Conservation (phyloP, 2,797 vertebrate genomes). For the Enteromius viviparus region DNA sequence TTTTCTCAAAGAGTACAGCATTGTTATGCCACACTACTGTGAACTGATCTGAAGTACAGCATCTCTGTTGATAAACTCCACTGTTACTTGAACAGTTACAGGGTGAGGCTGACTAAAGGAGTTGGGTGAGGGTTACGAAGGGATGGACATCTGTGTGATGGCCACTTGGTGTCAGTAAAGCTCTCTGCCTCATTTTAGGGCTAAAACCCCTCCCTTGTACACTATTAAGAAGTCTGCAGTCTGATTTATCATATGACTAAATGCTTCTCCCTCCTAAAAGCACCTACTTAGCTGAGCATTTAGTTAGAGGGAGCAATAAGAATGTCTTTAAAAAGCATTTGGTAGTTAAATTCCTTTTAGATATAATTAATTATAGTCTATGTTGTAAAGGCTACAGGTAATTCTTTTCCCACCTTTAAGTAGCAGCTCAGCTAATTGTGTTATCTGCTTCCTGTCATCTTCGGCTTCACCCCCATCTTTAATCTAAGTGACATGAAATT, state of each 20-base stretch:
- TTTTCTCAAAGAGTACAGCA: not conserved
- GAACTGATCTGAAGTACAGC: not conserved
- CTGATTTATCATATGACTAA: slow-evolving; percentile 38
- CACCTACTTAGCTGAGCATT: slow-evolving; percentile 29
- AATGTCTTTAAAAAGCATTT: slow-evolving; percentile 13
- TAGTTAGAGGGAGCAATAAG: slow-evolving; percentile 6
- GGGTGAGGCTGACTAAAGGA: not conserved
- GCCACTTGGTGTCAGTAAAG: slow-evolving; percentile 68
- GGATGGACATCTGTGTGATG: not conserved
- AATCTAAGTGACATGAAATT: slow-evolving; percentile 31
- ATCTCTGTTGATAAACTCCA: not conserved
- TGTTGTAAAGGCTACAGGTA: slow-evolving; percentile 14
- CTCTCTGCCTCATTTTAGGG: slow-evolving; percentile 35
- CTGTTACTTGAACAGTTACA: not conserved
- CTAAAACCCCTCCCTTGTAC: not conserved
- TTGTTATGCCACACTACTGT: not conserved
- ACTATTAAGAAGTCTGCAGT: slow-evolving; percentile 4
- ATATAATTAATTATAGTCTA: slow-evolving; percentile 26
- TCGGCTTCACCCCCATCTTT: slow-evolving; percentile 4
- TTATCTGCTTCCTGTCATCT: slow-evolving; percentile 44
- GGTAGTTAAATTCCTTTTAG: slow-evolving; percentile 2
- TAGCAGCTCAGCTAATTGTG: slow-evolving; percentile 14
- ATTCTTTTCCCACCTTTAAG: slow-evolving; percentile 25
- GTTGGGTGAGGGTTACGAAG: not conserved
- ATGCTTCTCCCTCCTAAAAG: slow-evolving; percentile 13